These are phyloP conservation scores for Oncorhynchus tshawytscha DNA, from an alignment of 2,113 vertebrate species.

Conservation along the genomic window DNA sequence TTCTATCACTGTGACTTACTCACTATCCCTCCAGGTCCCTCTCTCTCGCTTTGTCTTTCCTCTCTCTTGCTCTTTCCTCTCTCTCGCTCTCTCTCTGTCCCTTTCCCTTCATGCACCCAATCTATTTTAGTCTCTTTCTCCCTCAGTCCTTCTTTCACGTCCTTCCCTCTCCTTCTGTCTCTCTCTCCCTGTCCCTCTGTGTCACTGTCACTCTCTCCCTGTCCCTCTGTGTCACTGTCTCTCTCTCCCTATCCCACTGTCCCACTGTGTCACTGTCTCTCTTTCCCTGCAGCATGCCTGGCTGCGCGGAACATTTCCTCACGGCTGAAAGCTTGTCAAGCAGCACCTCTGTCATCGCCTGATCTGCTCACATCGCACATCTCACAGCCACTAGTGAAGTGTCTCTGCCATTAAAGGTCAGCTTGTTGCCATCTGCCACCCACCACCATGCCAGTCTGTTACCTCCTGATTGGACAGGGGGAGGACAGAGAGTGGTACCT, in stretches of 20 bases:
- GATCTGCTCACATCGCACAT: neutral
- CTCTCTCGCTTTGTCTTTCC: neutral
- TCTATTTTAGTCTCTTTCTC: neutral
- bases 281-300: slow-evolving; percentile 6
- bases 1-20: slow-evolving; percentile 24
- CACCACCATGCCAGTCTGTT: neutral
- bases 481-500: too few relatives aligned
- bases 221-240: neutral
- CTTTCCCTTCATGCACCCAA: slow-evolving; percentile 2
- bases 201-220: neutral
- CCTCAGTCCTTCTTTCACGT: neutral
- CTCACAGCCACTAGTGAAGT: neutral
- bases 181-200: neutral
- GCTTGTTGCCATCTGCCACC: too few relatives aligned
- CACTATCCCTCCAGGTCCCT: neutral
- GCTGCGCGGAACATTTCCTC: neutral
- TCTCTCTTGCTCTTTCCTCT: neutral
- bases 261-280: neutral
- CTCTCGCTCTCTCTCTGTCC: neutral
- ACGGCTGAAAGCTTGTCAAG: neutral
- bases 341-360: neutral
- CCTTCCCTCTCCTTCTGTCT: neutral
- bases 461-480: neutral
- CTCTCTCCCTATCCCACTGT: neutral
- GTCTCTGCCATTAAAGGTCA: neutral